Percentiles rank a stretch among this genome's conserved stretches.
Conservation (phyloP, 2,113 vertebrate species). For the Sarotherodon lohbergeri region DNA sequence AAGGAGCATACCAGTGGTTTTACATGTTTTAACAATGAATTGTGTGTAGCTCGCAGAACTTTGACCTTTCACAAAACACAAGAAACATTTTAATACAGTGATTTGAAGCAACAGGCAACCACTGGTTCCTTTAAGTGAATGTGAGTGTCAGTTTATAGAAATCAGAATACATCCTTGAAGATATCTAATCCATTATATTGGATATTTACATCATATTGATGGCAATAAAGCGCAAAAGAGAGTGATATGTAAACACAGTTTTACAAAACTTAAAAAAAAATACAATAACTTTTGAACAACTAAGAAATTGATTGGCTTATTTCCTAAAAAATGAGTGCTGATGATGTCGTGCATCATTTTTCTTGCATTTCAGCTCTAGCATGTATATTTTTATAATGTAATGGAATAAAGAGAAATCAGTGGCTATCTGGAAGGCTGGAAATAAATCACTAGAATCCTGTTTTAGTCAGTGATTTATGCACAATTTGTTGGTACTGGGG, state of each 20-base stretch:
- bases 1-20: constrained; percentile 5
- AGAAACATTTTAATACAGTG: background rate
- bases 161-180: background rate
- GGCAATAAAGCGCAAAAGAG: background rate
- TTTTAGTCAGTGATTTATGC: background rate
- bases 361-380: background rate
- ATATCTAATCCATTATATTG: background rate
- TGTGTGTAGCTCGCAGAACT: background rate
- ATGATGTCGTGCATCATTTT: background rate
- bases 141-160: background rate
- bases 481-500: background rate
- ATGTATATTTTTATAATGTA: background rate
- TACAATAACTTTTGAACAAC: background rate
- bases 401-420: background rate
- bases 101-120: background rate
- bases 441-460: background rate
- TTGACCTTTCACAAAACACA: background rate
- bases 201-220: background rate
- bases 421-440: background rate
- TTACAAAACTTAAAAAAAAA: background rate
- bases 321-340: background rate
- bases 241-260: background rate
- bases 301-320: background rate
- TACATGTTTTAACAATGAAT: constrained; percentile 29
- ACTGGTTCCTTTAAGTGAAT: background rate